A percentile compares a stretch with the other conserved stretches of the same genome.
phyloP scores from a whole-genome alignment of 2,797 vertebrate genomes.

The Crax fasciolata region DNA sequence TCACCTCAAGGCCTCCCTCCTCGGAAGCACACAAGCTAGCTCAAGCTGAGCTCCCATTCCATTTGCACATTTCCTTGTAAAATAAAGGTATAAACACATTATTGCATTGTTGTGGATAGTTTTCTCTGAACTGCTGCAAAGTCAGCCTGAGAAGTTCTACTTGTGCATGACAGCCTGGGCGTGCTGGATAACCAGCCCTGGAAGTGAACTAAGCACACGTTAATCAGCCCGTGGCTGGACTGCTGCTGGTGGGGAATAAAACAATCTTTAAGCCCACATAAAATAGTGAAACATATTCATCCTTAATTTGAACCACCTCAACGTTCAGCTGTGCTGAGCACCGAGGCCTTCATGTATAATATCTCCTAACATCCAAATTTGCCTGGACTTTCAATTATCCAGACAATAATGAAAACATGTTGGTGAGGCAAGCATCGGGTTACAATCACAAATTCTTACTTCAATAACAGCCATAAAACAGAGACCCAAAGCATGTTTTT shows the following conservation, averaged over 20 bases:
- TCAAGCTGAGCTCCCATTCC: neutral
- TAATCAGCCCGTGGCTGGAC: neutral
- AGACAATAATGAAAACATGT: slow-evolving; percentile 70
- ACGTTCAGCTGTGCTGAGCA: slow-evolving; percentile 17
- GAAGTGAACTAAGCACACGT: neutral
- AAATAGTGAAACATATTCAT: neutral
- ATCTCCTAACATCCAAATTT: slow-evolving; percentile 41
- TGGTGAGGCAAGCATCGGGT: slow-evolving; percentile 71
- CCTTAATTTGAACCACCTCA: slow-evolving; percentile 21
- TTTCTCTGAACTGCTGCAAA: neutral
- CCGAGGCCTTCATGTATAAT: neutral
- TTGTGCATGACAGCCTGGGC: neutral
- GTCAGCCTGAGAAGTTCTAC: fast-evolving
- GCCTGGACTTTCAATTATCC: slow-evolving; percentile 85
- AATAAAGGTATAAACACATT: fast-evolving
- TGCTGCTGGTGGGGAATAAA: neutral
- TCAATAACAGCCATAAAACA: slow-evolving; percentile 89
- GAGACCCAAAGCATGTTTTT: slow-evolving; percentile 87
- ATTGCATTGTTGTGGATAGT: fast-evolving
- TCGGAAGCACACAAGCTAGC: neutral
- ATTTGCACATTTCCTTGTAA: neutral
- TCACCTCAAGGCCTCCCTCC: neutral
- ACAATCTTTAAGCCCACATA: neutral
- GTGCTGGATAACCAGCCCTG: neutral
- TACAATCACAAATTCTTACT: slow-evolving; percentile 88